Percentiles rank a stretch among this genome's conserved stretches.
Conservation (phyloP, 2,888 invertebrate genomes). For the Spilosoma lubricipeda region DNA sequence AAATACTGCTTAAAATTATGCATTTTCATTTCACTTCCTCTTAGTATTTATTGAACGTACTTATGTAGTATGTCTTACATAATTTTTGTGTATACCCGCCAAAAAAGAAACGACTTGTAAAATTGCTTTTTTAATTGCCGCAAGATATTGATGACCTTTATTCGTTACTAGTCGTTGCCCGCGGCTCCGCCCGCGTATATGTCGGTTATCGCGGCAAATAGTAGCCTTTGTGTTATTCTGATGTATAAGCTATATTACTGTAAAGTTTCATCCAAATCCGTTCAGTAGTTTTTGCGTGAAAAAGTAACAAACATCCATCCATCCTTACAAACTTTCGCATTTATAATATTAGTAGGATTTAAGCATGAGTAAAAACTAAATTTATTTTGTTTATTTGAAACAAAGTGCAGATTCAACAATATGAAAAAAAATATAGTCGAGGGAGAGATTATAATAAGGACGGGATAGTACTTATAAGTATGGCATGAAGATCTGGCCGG, state of each 20-base stretch:
- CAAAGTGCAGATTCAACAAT: background rate
- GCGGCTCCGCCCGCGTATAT: no score
- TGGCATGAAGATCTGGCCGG: background rate
- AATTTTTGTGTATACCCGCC: slow-evolving; percentile 36
- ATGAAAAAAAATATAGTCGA: no score
- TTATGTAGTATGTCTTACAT: slow-evolving; percentile 29
- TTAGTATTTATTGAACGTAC: slow-evolving; percentile 13
- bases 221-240: no score
- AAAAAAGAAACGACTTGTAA: slow-evolving; percentile 45
- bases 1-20: slow-evolving; percentile 3
- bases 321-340: no score
- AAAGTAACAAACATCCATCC: no score
- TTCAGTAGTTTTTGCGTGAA: no score
- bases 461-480: background rate
- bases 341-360: no score
- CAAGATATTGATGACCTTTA: slow-evolving; percentile 43
- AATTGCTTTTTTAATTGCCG: slow-evolving; percentile 45
- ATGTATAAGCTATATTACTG: no score
- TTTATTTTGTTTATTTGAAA: background rate
- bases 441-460: no score
- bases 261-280: no score
- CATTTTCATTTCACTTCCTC: slow-evolving; percentile 38
- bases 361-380: slow-evolving; percentile 24
- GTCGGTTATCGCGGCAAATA: no score
- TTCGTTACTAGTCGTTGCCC: slow-evolving; percentile 23